These are phyloP conservation scores for Aurelia coerulea DNA, from an alignment of 30 jellyfish, hydroid and myxozoan genomes.

Conservation along the genomic window DNA sequence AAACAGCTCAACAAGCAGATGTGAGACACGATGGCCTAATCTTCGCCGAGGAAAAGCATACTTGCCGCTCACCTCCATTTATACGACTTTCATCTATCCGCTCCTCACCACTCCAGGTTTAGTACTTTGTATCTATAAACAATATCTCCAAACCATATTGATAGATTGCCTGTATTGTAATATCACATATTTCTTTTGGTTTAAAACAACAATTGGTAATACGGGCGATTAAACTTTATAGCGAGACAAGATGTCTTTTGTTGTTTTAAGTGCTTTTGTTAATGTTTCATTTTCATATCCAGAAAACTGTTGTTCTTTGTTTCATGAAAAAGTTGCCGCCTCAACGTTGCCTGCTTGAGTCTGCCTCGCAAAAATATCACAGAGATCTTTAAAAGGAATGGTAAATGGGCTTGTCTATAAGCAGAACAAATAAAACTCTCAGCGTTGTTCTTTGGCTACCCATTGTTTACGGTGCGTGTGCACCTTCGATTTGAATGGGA, in stretches of 20 bases:
- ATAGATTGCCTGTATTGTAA: background rate
- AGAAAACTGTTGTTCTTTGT: no score
- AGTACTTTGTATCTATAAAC: background rate
- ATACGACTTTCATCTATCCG: slow-evolving; percentile 1
- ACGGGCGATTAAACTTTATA: background rate
- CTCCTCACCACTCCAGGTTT: slow-evolving; percentile 6
- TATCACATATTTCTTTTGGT: background rate
- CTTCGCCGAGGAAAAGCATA: background rate
- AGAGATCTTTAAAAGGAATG: no score
- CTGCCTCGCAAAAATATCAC: no score
- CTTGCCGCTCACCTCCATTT: background rate
- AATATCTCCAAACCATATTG: background rate
- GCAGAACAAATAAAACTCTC: no score
- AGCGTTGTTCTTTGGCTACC: no score
- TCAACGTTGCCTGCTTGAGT: no score
- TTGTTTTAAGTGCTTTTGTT: background rate
- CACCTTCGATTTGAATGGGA: no score
- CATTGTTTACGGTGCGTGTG: no score
- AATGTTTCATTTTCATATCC: no score
- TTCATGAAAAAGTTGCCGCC: no score
- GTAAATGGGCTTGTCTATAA: no score
- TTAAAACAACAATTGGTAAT: background rate
- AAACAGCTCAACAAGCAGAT: background rate
- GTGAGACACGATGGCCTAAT: background rate
- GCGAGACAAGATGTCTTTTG: background rate